Base-by-base conservation (phyloP, 2,888 invertebrate genomes). In the Alloplasta piceator region DNA sequence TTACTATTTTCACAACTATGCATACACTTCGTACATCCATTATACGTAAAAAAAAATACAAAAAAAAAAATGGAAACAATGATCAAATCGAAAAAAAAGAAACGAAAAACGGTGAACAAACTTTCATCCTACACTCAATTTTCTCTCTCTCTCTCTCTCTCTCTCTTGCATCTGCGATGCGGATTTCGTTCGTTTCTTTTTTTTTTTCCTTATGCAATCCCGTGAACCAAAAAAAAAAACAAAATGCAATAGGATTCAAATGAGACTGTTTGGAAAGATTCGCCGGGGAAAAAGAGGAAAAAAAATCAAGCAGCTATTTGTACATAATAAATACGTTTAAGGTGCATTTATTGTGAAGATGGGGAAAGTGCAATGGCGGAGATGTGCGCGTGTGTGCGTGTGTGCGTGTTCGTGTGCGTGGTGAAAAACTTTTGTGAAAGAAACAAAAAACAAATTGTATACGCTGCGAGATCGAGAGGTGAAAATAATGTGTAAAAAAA, bases 311-410 rank as follows among this genome's bases (percentile, higher is more conserved):
- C 85, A 85, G 85, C 84, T 84, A 78, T 76, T 26, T 85, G 84
- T 85, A 85, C 76, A 85, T 84, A 84, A 84, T 82, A 74, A 87
- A 86, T 90, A 90, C 83, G 85, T 89, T 90, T 90, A 91, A 90
- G 90, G 87, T 91, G 90, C 91, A 91, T 91, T 91, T 91, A 89
- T 87, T 87, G 88, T 89, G 52, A 89, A 87, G 89, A 91, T 90
- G 91, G 92, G 82, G 91, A 90, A 90, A 91, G 92, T 92, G 92
- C 92, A 92, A 92, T 92, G 91, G 88, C 88, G 88, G 85, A 86
- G 72, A 82, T 78, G 26, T 3, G 26, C 3, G 26, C 3, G n/a
- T n/a, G 26, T 26, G 26, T 26, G 26, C 1, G 26, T 26, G 26
- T n/a, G n/a, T n/a, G 26, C 26, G 26, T 26, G 26, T 26, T n/a